phyloP scores from a whole-genome alignment of 2,888 invertebrate species.

The Antitype chi region DNA sequence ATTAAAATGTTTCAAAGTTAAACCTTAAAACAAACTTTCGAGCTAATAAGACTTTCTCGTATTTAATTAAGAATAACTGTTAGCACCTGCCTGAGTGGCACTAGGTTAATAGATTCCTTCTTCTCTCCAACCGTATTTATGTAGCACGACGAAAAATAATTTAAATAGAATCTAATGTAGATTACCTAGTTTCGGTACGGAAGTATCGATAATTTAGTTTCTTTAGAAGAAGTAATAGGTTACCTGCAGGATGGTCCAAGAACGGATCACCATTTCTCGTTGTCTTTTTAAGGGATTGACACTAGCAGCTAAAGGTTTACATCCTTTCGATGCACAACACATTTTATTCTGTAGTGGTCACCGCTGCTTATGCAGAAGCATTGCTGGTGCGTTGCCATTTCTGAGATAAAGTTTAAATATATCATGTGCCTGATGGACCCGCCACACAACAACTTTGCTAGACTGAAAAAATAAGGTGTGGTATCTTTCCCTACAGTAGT shows the following conservation, averaged over 20 bases:
- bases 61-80: constrained; percentile 72
- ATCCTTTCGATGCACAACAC: too few relatives aligned
- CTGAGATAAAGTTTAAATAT: background rate
- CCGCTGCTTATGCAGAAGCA: too few relatives aligned
- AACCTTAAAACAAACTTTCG: constrained; percentile 59
- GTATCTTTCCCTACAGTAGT: background rate
- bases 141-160: constrained; percentile 41
- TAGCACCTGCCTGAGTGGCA: constrained; percentile 66
- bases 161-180: constrained; percentile 46
- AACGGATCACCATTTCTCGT: background rate
- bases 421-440: background rate
- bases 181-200: constrained; percentile 42
- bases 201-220: constrained; percentile 39
- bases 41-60: constrained; percentile 63
- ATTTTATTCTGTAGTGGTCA: too few relatives aligned
- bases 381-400: too few relatives aligned
- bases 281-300: too few relatives aligned
- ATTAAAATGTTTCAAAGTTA: constrained; percentile 61
- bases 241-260: background rate
- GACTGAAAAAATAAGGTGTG: too few relatives aligned
- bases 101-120: constrained; percentile 71
- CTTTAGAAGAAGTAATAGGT: background rate
- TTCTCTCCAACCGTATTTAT: constrained; percentile 49
- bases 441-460: too few relatives aligned
- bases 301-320: too few relatives aligned